A percentile compares a stretch with the other conserved stretches of the same genome.
Evolutionary conservation across 2,113 vertebrate genomes (phyloP).

Genomic region (Microcebus griseorufus): DNA sequence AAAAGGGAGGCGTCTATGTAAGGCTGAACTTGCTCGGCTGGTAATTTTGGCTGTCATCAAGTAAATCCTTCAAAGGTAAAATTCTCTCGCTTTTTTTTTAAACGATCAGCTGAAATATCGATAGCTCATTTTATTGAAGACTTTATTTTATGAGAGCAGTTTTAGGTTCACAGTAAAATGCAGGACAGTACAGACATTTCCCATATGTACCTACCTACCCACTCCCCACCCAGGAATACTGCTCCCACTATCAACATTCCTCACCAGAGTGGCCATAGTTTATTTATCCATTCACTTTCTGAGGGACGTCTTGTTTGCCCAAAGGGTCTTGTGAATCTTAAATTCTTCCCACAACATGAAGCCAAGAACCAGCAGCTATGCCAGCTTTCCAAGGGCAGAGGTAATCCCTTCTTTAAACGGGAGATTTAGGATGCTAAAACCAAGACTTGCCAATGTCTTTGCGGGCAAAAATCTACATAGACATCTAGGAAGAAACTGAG

Average conservation of each 20-base stretch:
- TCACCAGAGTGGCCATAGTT: not conserved
- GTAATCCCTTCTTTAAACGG: fast-evolving
- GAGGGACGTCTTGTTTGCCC: not conserved
- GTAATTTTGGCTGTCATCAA: too few relatives aligned
- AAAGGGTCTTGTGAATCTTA: not conserved
- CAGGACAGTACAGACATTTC: not conserved
- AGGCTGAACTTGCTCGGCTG: not conserved
- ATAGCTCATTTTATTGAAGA: not conserved
- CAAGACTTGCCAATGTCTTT: not conserved
- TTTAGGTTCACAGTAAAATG: not conserved
- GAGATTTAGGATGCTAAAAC: fast-evolving
- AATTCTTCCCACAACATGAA: too few relatives aligned
- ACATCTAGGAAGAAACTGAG: not conserved
- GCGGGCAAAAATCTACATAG: not conserved
- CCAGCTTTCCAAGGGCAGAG: fast-evolving
- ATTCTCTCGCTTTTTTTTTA: not conserved
- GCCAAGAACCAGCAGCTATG: fast-evolving
- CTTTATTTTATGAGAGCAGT: not conserved
- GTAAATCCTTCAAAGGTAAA: not conserved
- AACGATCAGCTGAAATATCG: not conserved
- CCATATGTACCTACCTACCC: not conserved
- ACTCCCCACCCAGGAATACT: too few relatives aligned
- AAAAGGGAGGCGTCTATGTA: not conserved
- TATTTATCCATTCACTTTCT: too few relatives aligned
- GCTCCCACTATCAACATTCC: not conserved